A percentile compares a stretch with the other conserved stretches of the same genome.
phyloP scores from a whole-genome alignment of 2,797 vertebrate species.

The Danio tinwini region DNA sequence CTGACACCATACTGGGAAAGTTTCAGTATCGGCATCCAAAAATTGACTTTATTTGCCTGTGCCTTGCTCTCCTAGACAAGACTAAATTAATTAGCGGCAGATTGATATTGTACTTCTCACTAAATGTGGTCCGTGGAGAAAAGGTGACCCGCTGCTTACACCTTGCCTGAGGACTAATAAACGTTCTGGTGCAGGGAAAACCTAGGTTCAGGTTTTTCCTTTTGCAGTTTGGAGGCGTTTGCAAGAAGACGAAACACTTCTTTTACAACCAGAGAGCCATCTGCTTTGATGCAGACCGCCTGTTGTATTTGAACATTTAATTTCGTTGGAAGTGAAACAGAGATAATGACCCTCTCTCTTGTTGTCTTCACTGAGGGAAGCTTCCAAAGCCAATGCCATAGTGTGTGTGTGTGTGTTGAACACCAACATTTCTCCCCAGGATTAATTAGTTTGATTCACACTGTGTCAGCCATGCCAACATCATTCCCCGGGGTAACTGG shows the following conservation, averaged over 20 bases:
- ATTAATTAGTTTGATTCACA: conserved; percentile 65
- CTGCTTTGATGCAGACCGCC: conserved; percentile 37
- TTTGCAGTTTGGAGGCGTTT: not conserved
- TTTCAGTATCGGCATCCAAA: conserved; percentile 10
- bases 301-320: conserved; percentile 53
- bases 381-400: conserved; percentile 16
- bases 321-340: conserved; percentile 47
- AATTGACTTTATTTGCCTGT: conserved; percentile 46
- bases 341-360: conserved; percentile 50
- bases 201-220: not conserved
- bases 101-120: conserved; percentile 44
- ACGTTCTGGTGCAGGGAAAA: not conserved
- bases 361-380: conserved; percentile 27
- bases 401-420: conserved; percentile 26
- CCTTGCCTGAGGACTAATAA: conserved; percentile 30
- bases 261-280: conserved; percentile 28
- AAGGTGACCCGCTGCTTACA: conserved; percentile 2
- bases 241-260: not conserved
- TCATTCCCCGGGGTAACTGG: conserved; percentile 46
- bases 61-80: conserved; percentile 35
- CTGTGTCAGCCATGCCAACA: conserved; percentile 55
- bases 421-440: conserved; percentile 56
- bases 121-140: conserved; percentile 17
- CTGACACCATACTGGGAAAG: conserved; percentile 23
- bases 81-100: conserved; percentile 49